These are phyloP conservation scores for Andrena cerasifolii DNA, from an alignment of 1,140 invertebrate species.

Conservation along the genomic window DNA sequence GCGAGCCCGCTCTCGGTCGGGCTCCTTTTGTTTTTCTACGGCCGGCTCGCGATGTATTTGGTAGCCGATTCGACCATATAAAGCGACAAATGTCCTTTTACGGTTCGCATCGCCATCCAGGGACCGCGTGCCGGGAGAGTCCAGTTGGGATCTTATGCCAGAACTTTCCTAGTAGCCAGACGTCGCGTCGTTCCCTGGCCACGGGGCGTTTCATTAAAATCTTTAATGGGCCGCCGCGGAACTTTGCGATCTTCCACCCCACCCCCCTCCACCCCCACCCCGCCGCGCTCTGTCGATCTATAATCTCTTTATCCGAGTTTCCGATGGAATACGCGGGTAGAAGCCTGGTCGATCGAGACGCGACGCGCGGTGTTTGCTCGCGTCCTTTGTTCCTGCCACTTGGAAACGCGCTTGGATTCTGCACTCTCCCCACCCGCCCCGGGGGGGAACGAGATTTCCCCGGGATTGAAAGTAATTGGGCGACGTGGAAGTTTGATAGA, in stretches of 20 bases:
- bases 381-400: background rate
- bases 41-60: slow-evolving; percentile 74
- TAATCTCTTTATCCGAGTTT: slow-evolving; percentile 38
- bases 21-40: slow-evolving; percentile 76
- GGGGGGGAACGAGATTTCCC: background rate
- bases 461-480: background rate
- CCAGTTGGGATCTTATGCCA: slow-evolving; percentile 66
- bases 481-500: too few relatives aligned
- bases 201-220: slow-evolving; percentile 70
- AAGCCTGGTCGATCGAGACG: background rate
- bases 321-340: background rate
- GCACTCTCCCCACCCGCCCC: background rate
- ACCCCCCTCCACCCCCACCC: background rate
- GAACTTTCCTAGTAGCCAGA: slow-evolving; percentile 74
- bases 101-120: slow-evolving; percentile 70
- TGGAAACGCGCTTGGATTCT: too few relatives aligned
- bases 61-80: slow-evolving; percentile 77
- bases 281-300: too few relatives aligned
- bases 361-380: slow-evolving; percentile 19
- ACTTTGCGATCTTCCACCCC: background rate
- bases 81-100: slow-evolving; percentile 78
- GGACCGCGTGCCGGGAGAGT: slow-evolving; percentile 67
- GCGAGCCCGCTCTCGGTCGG: slow-evolving; percentile 51
- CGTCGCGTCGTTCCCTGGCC: slow-evolving; percentile 58
- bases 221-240: slow-evolving; percentile 44